Base-by-base conservation (phyloP, 2,797 vertebrate species). In the Diglossa cyanea region DNA sequence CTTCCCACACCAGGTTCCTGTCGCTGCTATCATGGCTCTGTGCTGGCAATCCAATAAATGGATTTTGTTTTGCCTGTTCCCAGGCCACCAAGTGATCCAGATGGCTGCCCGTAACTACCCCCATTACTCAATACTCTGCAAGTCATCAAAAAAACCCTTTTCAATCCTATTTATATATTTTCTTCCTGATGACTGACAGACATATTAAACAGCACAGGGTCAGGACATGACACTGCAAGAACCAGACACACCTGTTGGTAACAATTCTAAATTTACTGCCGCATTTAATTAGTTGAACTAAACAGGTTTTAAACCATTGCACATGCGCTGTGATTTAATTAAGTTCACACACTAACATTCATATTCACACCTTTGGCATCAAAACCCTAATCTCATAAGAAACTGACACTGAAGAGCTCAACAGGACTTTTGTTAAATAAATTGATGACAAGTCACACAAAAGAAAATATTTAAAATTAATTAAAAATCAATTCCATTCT, bases 1-100 rank as follows among this genome's bases (percentile, higher is more conserved):
- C 70, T 93, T 92, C 90, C 70, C 92, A 78, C 48, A 65, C 44
- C 2, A 7, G n/a, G 73, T 40, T 96, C 57, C 82, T 81, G 3
- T 0, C 70, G 3, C 47, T 74, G 63, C 48, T 74, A 37, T 48
- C 45, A 25, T 2, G 11, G 66, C n/a, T 94, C 76, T 51, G 6
- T 0, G 4, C 66, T 73, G 76, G 51, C 79, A 90, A n/a, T 10
- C 28, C 11, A 0, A 58, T 48, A 91, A 84, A 88, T 42, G 42
- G 61, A 72, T 74, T 90, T 88, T 81, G 62, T 65, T 88, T 58
- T 91, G 92, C 81, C 61, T 74, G 45, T 53, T 95, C 84, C 93
- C 67, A 85, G 65, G 68, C 57, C 54, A 93, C 93, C 72, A 35
- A 88, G 48, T 10, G 16, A 91, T 88, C 37, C 79, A 83, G 85